Base-by-base conservation (phyloP, 1,140 invertebrate species). In the Drosophila paulistorum region DNA sequence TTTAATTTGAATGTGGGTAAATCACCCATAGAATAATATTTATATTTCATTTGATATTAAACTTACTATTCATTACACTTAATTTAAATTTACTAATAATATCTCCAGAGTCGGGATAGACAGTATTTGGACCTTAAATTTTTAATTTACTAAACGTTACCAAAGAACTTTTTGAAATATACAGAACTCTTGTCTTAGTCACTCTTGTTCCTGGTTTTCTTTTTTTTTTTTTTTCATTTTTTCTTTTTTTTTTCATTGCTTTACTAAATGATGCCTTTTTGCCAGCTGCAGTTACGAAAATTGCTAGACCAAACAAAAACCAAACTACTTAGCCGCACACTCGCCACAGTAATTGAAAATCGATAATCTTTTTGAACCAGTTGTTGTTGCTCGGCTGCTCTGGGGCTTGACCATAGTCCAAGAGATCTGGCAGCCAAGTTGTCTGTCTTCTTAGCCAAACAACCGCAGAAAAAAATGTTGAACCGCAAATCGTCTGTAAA, bases 241-340 rank as follows among this genome's bases (percentile, higher is more conserved):
- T 14, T 11, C n/a, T 51, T 23, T 17, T 48, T 51, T 51, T 51
- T 17, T 39, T 35, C 35, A 61, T 61, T 42, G 57, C 57, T 14
- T 37, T 37, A 48, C 68, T 83, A 70, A 83, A 79, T 79, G 81
- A 67, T 80, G 76, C 39, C 41, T 63, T 65, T 65, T 54, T 66
- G 58, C 71, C 64, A 81, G 81, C 81, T 84, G 82, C 79, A 86
- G 75, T 71, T 79, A 60, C 62, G 83, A 86, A 86, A 87, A 86
- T 86, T 86, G 83, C 83, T 86, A 86, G 83, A 87, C 83, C 84
- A 87, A 87, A 87, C 83, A 87, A 87, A 87, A 87, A 87, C 83
- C 83, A 87, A 87, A 87, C 83, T 89, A 87, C 83, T 87, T 87
- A 87, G 83, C 83, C 84, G 76, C 83, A 87, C 83, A 89, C 83